A percentile compares a stretch with the other conserved stretches of the same genome.
Conservation (phyloP, 1,140 invertebrate species). For the Chionoecetes opilio region DNA sequence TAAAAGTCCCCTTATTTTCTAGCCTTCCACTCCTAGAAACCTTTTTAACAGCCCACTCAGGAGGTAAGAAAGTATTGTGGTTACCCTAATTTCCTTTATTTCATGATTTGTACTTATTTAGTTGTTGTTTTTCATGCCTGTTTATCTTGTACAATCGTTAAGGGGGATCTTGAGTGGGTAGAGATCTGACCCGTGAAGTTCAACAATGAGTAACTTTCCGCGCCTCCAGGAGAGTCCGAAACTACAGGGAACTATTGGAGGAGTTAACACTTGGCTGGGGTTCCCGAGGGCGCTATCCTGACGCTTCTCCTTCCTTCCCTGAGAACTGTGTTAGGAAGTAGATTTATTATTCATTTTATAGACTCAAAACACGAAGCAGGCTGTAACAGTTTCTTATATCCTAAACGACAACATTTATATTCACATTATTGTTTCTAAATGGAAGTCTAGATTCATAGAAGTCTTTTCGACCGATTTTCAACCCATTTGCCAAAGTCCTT, state of each 20-base stretch:
- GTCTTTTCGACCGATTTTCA: background rate
- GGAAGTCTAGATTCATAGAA: background rate
- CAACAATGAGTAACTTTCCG: background rate
- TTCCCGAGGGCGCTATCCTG: conserved; percentile 23
- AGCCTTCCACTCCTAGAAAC: too few species aligned
- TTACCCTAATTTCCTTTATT: too few species aligned
- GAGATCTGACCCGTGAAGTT: background rate
- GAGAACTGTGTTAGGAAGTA: background rate
- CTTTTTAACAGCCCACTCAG: too few species aligned
- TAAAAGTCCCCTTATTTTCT: too few species aligned
- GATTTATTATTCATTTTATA: too few species aligned
- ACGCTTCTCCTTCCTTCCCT: background rate
- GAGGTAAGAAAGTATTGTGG: too few species aligned
- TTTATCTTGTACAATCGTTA: background rate
- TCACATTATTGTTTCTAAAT: background rate
- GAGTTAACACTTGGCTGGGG: background rate
- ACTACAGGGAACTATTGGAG: background rate
- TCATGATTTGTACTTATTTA: too few species aligned
- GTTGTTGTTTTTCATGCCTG: background rate
- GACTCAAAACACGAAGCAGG: background rate
- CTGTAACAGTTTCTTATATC: background rate
- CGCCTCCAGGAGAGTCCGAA: background rate
- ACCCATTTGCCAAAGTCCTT: background rate
- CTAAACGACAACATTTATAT: background rate
- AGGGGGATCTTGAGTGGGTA: background rate